Conservation (phyloP, 2,888 invertebrate genomes). For the Scaptomyza reducta region DNA sequence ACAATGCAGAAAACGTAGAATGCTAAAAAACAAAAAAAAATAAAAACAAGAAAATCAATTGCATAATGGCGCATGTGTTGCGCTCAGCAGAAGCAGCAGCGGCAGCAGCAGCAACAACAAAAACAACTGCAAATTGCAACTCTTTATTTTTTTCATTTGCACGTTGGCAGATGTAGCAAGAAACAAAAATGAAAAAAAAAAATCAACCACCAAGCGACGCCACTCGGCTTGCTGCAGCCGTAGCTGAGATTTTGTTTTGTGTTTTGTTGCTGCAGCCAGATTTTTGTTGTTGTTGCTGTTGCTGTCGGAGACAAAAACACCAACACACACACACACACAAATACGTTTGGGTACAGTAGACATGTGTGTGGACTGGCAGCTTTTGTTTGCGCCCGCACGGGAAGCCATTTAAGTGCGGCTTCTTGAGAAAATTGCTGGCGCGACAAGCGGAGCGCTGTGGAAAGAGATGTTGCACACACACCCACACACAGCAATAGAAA, state of each 20-base stretch:
- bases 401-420: constrained; percentile 83
- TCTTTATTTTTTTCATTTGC: constrained; percentile 67
- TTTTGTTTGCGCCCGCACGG: constrained; percentile 77
- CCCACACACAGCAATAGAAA: not conserved
- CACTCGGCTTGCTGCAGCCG: constrained; percentile 61
- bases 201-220: constrained; percentile 65
- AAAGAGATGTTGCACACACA: not conserved
- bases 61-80: constrained; percentile 81
- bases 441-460: constrained; percentile 41
- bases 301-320: constrained; percentile 58
- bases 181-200: constrained; percentile 19
- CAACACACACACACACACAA: constrained; percentile 12
- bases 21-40: not conserved
- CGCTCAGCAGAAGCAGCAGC: constrained; percentile 48
- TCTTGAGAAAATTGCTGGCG: constrained; percentile 81
- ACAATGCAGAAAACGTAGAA: constrained; percentile 49
- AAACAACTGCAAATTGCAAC: constrained; percentile 63
- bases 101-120: constrained; percentile 18
- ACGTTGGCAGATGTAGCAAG: constrained; percentile 47
- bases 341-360: constrained; percentile 17
- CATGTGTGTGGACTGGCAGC: constrained; percentile 54
- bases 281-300: constrained; percentile 58
- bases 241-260: constrained; percentile 63
- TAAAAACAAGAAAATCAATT: constrained; percentile 75
- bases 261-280: constrained; percentile 58